Evolutionary conservation across 2,888 invertebrate species (phyloP), one percentile per base, ranked within the genome.

Genomic region (Drosophila pegasa): DNA sequence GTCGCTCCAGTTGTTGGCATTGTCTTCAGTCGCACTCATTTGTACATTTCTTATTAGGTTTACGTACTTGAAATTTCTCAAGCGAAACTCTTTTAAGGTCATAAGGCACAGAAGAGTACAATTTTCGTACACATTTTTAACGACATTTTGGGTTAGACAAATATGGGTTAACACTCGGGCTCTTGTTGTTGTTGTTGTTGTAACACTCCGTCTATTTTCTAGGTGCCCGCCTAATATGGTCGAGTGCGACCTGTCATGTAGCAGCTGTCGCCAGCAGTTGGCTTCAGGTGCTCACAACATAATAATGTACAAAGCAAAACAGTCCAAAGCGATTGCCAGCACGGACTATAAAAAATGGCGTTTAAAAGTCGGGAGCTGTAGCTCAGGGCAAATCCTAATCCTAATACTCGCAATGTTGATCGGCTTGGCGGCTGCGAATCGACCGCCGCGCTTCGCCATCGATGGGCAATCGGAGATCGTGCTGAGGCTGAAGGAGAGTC

Each of bases 391-490:
- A 16, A 50, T 50, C 9, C 29, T 65, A n/a, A 20, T 65, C 60
- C 48, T 71, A 73, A 70, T 87, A 65, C 64, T 90, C 72, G 56
- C 80, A 33, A 43, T 78, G 52, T 59, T 89, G 43, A 56, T 81
- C n/a, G 48, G 69, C 2, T 45, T 38, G 25, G 81, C 52, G 9
- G 38, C 40, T 16, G 37, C 72, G 71, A 97, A 97, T 93, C 94
- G 95, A 86, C 96, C 97, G 47, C 97, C 97, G n/a, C 94, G 96
- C 71, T 98, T 98, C 92, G 94, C 97, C 63, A 96, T 96, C 91
- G 96, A 97, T 89, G 97, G 96, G 68, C 97, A 97, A 92, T 96
- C 97, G 77, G 98, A 98, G 93, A 98, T 98, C 87, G 97, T 98
- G 75, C 94, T 98, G 87, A 94, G 97, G 91, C 93, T 98, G 89